Base-by-base conservation (phyloP, 2,797 vertebrate genomes). In the Rhynchotus rufescens region DNA sequence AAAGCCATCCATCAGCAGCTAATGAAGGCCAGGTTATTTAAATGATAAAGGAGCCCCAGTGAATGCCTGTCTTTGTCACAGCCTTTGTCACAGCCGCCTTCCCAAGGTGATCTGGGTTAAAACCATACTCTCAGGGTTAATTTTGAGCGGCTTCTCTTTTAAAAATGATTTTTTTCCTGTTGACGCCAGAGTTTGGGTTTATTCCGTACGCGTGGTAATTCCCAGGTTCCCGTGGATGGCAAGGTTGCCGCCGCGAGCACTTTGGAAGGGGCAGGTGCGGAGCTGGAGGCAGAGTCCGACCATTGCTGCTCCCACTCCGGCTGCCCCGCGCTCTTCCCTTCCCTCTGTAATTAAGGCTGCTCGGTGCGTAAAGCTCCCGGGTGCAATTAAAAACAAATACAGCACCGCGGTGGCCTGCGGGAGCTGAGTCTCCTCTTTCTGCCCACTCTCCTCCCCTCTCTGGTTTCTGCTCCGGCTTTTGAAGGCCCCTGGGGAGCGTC, bases 11-110 rank as follows among this genome's bases (percentile, higher is more conserved):
- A 65, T 59, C 79, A 47, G 57, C 60, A 88, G 80, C 69, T 80
- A 54, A 92, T 25, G 86, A 89, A 93, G 92, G 81, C 89, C 42
- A 51, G 34, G 73, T 83, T 87, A 95, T 95, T 93, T 89, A 94
- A 90, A 94, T 92, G 73, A 90, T 65, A 93, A 92, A 88, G 62
- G 74, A 75, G 9, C 15, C 61, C 16, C 62, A 36, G 84, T 91
- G 88, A 95, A 94, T 95, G 86, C 59, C n/a, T 78, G 19, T 87
- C 62, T 75, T 92, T 95, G 90, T 94, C 73, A 67, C 7, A 67
- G 56, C 10, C 62, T 75, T 92, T 95, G 90, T 94, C 73, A 67
- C 7, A 67, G 56, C 10, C 5, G 15, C 65, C 49, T 75, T 86
- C 59, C 89, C 89, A 84, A 87, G 89, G 93, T 90, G 93, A 72